Evolutionary conservation across 2,113 vertebrate species (phyloP), one percentile per base, ranked within the genome.

Genomic region (Seriola aureovittata): DNA sequence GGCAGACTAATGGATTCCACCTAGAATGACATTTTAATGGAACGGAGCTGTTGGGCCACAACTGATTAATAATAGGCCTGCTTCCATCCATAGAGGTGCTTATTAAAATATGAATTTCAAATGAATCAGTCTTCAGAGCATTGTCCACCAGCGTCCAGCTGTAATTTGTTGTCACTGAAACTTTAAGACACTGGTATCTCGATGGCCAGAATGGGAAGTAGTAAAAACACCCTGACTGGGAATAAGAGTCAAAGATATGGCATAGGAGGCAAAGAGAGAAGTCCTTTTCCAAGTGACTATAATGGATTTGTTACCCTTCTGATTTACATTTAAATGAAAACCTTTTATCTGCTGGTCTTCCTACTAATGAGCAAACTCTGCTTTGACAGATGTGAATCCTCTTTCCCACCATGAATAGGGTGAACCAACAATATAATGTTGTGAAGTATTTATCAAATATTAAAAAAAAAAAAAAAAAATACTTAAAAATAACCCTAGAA

Each of bases 311-410:
- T 92, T 89, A 88, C 89, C 77, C 83, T 88, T 91, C 88, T 90
- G 89, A 94, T 94, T 95, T 93, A 90, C 93, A 94, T 95, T 92
- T 93, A 93, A 95, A 95, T 94, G 87, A 94, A 92, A 94, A 90
- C 63, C 82, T 90, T 94, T 94, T 94, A 93, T 94, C 93, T 88
- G 87, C 75, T 80, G 67, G 75, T 91, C 89, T 82, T 91, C 84
- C 84, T 85, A 79, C 85, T 92, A 90, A 91, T 81, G 81, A 91
- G 85, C 71, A 82, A 80, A 75, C 62, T 82, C 57, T 64, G 64
- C 74, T 88, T 80, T 84, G 85, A 93, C 87, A 86, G 88, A 92
- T 85, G 71, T 52, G 84, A 84, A 67, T 84, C 54, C 52, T 88
- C 48, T 76, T 29, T 71, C 16, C 29, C 65, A 62, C 71, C 87